These are phyloP conservation scores for Drosophila mayri DNA, from an alignment of 1,140 invertebrate genomes.

Conservation along the genomic window DNA sequence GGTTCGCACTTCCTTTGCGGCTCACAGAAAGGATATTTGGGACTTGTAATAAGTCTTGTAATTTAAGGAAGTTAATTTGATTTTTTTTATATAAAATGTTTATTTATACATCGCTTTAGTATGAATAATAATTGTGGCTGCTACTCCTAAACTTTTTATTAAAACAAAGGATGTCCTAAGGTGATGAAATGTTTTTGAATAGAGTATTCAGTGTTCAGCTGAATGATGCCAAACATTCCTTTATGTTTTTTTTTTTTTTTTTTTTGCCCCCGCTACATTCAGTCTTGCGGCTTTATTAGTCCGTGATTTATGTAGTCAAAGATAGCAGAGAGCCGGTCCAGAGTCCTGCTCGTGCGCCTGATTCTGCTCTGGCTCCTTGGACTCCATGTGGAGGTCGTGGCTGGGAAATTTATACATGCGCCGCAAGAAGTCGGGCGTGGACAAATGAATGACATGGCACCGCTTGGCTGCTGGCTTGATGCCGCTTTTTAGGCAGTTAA, in stretches of 20 bases:
- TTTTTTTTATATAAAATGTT: neutral
- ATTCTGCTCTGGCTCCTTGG: conserved; percentile 5
- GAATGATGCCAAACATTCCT: conserved; percentile 1
- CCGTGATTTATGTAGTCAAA: conserved; percentile 82
- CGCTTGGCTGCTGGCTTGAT: conserved; percentile 43
- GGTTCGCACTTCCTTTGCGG: conserved; percentile 22
- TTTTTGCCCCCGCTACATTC: conserved; percentile 49
- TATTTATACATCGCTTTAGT: neutral
- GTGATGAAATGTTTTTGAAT: neutral
- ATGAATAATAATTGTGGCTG: neutral
- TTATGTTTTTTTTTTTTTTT: conserved; percentile 36
- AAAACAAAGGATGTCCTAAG: neutral
- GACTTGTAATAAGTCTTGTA: neutral
- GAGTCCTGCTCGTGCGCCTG: conserved; percentile 13
- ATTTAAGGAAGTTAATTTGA: neutral
- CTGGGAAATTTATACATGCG: conserved; percentile 76
- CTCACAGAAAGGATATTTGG: neutral
- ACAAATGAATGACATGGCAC: conserved; percentile 81
- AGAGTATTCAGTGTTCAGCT: conserved; percentile 11
- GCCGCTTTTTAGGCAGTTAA: conserved; percentile 71
- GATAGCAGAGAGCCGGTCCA: conserved; percentile 69
- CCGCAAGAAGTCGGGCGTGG: conserved; percentile 77
- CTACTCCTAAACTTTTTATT: neutral
- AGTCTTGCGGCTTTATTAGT: conserved; percentile 83
- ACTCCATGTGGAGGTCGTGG: conserved; percentile 61